Percentiles rank a stretch among this genome's conserved stretches.
Evolutionary conservation across 1,140 invertebrate genomes (phyloP).

Genomic region (Leptestheria dahalacensis): DNA sequence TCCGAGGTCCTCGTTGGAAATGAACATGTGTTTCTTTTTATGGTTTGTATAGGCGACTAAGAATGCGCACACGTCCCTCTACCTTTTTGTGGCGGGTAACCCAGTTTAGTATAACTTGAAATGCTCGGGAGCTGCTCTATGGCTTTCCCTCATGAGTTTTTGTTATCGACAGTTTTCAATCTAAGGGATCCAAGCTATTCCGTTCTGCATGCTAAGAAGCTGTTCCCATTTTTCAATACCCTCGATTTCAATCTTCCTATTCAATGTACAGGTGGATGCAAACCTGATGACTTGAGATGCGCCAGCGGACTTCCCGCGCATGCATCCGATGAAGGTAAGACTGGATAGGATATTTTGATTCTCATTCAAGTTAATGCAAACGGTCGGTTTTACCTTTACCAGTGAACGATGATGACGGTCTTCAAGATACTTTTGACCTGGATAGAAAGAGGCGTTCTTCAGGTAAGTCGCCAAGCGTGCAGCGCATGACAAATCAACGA

Average conservation of each 20-base stretch:
- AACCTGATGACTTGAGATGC: slow-evolving; percentile 3
- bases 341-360: background rate
- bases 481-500: no score
- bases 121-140: no score
- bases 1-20: background rate
- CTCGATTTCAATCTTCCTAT: background rate
- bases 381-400: background rate
- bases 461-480: no score
- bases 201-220: background rate
- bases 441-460: background rate
- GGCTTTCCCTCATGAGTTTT: no score
- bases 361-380: background rate
- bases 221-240: background rate
- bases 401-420: background rate
- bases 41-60: no score
- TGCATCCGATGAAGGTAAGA: slow-evolving; percentile 25
- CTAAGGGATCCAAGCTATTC: no score
- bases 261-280: background rate
- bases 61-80: no score
- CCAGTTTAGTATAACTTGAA: no score
- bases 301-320: slow-evolving; percentile 18
- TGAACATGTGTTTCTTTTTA: background rate
- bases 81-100: no score
- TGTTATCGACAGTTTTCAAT: no score
- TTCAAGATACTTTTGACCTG: background rate